Evolutionary conservation across 2,113 vertebrate species (phyloP), one percentile per base, ranked within the genome.

Genomic region (Brevimyrus niger): DNA sequence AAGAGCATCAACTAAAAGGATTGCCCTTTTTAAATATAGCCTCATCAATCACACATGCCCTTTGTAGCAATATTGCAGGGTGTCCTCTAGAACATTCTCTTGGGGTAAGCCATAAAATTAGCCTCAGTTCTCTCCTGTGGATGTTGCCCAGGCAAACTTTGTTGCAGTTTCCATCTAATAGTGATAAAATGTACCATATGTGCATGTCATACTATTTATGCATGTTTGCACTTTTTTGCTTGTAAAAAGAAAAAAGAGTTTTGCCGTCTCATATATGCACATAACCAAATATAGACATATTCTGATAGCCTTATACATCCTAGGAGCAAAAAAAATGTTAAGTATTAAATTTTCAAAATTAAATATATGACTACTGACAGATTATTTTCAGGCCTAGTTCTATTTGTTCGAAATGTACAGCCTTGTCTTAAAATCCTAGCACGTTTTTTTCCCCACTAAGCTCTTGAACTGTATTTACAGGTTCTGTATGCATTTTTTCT

Each of bases 11-110:
- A 86, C 88, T 93, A 87, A 92, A 93, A 90, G 91, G 93, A 94
- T 89, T 91, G 91, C 91, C 91, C 92, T 93, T 92, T 92, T 91
- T 92, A 94, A 92, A 93, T 93, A 88, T 88, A 93, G 93, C 93
- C 92, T 94, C 91, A 94, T 94, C 92, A 93, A 91, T 94, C 94
- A 92, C 89, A 53, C 2, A 65, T 89, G 91, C 90, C 89, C 91
- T 94, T 92, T 94, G 23, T 91, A 87, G 53, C 89, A 89, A 31
- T 87, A 15, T 91, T 90, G 88, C 50, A 82, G 89, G 86, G 90
- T 91, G 90, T 92, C 91, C 90, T 92, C 92, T 91, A 31, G 51
- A 65, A 9, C 89, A 89, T 87, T 90, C 53, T 83, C 73, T 82
- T 44, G 21, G 51, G 51, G 51, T 84, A 82, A 13, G 50, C 86